These are phyloP conservation scores for Pyrocephalus nanus DNA, from an alignment of 2,797 vertebrate species.

Conservation along the genomic window DNA sequence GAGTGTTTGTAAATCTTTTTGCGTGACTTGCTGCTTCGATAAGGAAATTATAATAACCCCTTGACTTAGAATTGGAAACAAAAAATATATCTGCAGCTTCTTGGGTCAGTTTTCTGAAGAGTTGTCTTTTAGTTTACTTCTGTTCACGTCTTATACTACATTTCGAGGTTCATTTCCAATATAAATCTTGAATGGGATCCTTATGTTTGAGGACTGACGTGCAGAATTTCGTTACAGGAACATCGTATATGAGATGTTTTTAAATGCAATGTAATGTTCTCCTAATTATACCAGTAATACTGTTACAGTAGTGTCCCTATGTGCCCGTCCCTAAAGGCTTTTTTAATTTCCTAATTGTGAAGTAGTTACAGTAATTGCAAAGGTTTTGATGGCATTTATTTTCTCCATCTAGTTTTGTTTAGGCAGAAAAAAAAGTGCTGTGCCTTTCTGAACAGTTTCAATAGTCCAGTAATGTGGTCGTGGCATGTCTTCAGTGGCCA, in stretches of 20 bases:
- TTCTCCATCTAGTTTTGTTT: background rate
- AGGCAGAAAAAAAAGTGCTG: background rate
- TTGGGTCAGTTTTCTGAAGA: background rate
- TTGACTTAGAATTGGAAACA: background rate
- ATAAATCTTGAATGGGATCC: background rate
- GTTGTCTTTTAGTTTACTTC: background rate
- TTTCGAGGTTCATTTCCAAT: background rate
- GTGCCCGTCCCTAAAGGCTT: background rate
- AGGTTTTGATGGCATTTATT: background rate
- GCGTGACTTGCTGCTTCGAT: background rate
- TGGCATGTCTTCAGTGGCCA: background rate
- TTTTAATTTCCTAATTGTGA: background rate
- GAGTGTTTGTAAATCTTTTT: background rate
- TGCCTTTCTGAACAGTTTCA: background rate
- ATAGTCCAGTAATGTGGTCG: accelerated
- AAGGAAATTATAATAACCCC: background rate
- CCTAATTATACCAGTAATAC: background rate
- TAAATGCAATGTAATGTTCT: background rate
- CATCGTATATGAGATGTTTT: background rate
- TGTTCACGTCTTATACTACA: background rate
- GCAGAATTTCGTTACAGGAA: background rate
- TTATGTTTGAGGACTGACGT: background rate
- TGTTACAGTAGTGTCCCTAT: background rate
- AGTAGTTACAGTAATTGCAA: background rate
- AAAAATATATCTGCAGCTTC: background rate